Conservation (phyloP, 2,888 invertebrate genomes). For the Sesamia inferens region DNA sequence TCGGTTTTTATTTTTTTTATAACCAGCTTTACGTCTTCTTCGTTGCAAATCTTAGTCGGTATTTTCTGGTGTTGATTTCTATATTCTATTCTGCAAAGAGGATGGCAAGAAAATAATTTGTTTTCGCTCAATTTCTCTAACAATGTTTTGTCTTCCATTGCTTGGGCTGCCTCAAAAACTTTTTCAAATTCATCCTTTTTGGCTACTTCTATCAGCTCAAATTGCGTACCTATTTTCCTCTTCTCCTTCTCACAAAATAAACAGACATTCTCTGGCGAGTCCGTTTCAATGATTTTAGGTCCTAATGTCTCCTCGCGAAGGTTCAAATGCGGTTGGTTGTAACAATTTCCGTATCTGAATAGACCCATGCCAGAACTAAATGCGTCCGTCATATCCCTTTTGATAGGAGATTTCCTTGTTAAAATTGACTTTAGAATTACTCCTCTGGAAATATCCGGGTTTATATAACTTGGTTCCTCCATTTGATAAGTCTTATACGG, state of each 20-base stretch:
- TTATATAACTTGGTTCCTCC: conserved; percentile 37
- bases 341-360: conserved; percentile 16
- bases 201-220: background rate
- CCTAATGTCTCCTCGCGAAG: conserved; percentile 1
- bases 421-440: conserved; percentile 37
- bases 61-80: conserved; percentile 35
- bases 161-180: conserved; percentile 14
- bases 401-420: conserved; percentile 40
- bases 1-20: conserved; percentile 17
- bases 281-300: conserved; percentile 3
- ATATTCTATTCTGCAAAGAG: conserved; percentile 28
- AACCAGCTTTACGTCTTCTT: conserved; percentile 15
- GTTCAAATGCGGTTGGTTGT: conserved; percentile 12
- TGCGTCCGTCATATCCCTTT: conserved; percentile 28
- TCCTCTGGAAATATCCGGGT: conserved; percentile 33
- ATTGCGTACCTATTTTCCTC: conserved; percentile 23
- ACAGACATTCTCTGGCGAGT: conserved; percentile 1
- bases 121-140: background rate
- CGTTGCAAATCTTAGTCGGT: conserved; percentile 20
- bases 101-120: background rate
- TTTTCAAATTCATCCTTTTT: background rate
- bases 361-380: conserved; percentile 37
- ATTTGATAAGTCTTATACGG: conserved; percentile 5
- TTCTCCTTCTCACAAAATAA: conserved; percentile 27
- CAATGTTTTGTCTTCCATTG: conserved; percentile 11